These are phyloP conservation scores for Conger conger DNA, from an alignment of 2,113 vertebrate genomes.

Conservation along the genomic window DNA sequence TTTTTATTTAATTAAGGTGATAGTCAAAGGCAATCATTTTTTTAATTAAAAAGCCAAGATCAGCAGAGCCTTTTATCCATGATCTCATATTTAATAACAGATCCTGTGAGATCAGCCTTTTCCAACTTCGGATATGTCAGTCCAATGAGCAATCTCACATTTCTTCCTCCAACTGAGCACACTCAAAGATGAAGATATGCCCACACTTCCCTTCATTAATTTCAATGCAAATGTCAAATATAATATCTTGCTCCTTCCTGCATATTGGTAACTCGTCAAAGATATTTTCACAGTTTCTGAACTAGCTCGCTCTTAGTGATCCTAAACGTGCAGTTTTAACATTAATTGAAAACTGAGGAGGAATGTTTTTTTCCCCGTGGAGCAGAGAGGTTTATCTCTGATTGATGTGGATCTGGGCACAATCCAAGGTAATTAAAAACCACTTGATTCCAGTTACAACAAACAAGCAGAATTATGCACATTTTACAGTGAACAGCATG, in stretches of 20 bases:
- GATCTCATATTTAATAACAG: background rate
- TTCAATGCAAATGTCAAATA: background rate
- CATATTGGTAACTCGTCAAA: background rate
- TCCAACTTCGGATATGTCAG: background rate
- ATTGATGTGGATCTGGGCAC: no score
- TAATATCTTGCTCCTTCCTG: background rate
- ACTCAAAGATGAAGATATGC: background rate
- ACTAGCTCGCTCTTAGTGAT: background rate
- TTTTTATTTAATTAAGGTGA: conserved; percentile 5
- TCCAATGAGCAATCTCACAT: background rate
- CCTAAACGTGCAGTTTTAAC: background rate
- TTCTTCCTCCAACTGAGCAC: background rate
- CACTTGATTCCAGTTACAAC: no score
- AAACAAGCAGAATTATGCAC: no score
- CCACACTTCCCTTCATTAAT: background rate
- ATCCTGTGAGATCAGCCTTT: background rate
- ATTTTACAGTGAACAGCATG: no score
- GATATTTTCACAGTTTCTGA: background rate
- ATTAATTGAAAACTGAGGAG: background rate
- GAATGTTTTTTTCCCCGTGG: background rate
- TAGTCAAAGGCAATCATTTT: background rate
- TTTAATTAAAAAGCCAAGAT: conserved; percentile 3
- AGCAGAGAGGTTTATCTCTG: background rate
- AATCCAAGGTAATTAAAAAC: no score
- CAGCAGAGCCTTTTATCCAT: background rate